These are phyloP conservation scores for Hyaena hyaena DNA, from an alignment of 2,113 vertebrate species.

Conservation along the genomic window DNA sequence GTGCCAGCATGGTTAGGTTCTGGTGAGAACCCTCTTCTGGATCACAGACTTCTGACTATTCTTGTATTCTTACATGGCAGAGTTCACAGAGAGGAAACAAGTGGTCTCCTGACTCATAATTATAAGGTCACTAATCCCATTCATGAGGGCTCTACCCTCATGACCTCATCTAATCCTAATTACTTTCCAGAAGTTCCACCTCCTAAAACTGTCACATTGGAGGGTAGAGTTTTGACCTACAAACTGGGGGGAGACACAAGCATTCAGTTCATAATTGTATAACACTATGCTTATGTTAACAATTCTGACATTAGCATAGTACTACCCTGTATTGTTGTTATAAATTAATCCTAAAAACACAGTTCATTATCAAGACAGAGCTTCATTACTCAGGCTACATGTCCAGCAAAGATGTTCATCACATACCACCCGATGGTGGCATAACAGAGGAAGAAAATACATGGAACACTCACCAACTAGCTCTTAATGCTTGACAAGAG, in stretches of 20 bases:
- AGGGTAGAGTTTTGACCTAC: neutral
- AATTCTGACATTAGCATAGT: neutral
- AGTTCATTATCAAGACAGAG: neutral
- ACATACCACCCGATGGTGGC: neutral
- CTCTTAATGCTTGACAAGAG: neutral
- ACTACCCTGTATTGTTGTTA: neutral
- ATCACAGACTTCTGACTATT: neutral
- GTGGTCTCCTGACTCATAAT: neutral
- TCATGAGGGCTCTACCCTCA: neutral
- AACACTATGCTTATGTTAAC: neutral
- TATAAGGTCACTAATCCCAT: neutral
- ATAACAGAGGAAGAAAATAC: neutral
- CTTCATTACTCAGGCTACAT: neutral
- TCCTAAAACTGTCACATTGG: neutral
- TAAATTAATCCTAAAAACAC: neutral
- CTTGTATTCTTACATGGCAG: neutral
- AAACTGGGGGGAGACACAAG: neutral
- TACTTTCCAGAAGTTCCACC: neutral
- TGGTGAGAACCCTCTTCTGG: neutral
- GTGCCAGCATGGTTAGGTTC: neutral
- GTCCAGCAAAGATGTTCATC: neutral
- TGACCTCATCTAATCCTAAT: neutral
- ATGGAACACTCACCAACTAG: neutral
- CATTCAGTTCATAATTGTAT: neutral
- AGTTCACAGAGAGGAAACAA: neutral